These are phyloP conservation scores for Trissolcus basalis DNA, from an alignment of 1,140 invertebrate genomes.

Conservation along the genomic window DNA sequence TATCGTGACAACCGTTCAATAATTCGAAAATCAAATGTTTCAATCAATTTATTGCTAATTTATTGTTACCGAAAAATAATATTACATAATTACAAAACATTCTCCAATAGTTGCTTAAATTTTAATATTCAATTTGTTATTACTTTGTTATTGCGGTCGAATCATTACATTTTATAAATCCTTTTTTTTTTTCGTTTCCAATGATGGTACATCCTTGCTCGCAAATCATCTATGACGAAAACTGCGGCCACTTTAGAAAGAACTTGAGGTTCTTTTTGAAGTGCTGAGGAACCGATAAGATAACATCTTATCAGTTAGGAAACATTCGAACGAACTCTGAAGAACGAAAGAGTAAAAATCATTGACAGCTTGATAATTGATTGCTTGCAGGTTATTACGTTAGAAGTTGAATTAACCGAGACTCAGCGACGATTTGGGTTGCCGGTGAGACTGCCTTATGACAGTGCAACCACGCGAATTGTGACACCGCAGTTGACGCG, in stretches of 20 bases:
- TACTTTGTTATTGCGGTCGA: too few relatives aligned
- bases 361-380: background rate
- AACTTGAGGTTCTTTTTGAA: constrained; percentile 63
- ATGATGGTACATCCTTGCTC: constrained; percentile 73
- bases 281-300: constrained; percentile 65
- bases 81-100: too few relatives aligned
- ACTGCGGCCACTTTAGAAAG: constrained; percentile 61
- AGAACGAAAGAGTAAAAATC: constrained; percentile 6
- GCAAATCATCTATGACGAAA: constrained; percentile 66
- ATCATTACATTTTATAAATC: too few relatives aligned
- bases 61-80: too few relatives aligned
- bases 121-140: too few relatives aligned
- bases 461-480: constrained; percentile 82
- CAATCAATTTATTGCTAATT: too few relatives aligned
- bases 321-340: background rate
- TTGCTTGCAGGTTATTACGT: constrained; percentile 78
- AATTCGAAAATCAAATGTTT: too few relatives aligned
- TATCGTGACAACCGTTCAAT: too few relatives aligned
- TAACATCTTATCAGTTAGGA: background rate
- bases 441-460: constrained; percentile 87
- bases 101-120: too few relatives aligned
- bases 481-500: constrained; percentile 85
- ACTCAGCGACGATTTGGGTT: constrained; percentile 91
- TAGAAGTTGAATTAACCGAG: constrained; percentile 85
- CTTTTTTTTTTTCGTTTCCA: too few relatives aligned